Evolutionary conservation across 2,113 vertebrate genomes (phyloP), one percentile per base, ranked within the genome.

Genomic region (Puffinus mauretanicus): DNA sequence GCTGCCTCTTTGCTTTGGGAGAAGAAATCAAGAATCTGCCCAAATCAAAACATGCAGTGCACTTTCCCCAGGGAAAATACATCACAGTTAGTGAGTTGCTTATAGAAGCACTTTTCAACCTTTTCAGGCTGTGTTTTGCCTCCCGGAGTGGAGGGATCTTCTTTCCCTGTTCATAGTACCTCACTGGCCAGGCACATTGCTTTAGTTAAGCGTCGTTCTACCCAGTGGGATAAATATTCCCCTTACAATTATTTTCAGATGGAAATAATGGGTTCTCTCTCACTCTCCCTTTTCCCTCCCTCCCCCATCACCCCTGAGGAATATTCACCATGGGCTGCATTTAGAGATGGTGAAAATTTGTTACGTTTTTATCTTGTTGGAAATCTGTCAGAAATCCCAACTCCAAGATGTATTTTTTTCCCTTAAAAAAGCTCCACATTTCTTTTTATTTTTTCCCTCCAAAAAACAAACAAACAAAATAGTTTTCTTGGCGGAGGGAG

Each of bases 311-410:
- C 46, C 76, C 60, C 60, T 73, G 42, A 71, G 69, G 67, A 83
- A 80, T 64, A 93, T 58, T 78, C 60, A 88, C 84, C 72, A 94
- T 44, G 30, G 46, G 32, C 61, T 91, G 26, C 47, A 78, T 88
- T 60, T 83, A 92, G 86, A 78, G 51, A 94, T 66, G 76, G 88
- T 91, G 83, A 88, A 94, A 94, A 95, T 78, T 67, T 92, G 72
- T 92, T 32, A 66, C 86, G 51, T 86, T 92, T 90, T 93, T 94
- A 92, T 93, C 67, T 60, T 61, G 17, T 22, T 95, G 92, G 88
- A 96, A 93, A 90, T 90, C 88, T 92, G 46, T 86, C 95, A 94
- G 86, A 93, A 92, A 90, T 93, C 90, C n/a, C 46, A 89, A 71
- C 16, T 76, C 46, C 49, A 42, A 70, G 13, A 67, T 2, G 1